Base-by-base conservation (phyloP, 2,113 vertebrate species). In the Irena cyanogastra region DNA sequence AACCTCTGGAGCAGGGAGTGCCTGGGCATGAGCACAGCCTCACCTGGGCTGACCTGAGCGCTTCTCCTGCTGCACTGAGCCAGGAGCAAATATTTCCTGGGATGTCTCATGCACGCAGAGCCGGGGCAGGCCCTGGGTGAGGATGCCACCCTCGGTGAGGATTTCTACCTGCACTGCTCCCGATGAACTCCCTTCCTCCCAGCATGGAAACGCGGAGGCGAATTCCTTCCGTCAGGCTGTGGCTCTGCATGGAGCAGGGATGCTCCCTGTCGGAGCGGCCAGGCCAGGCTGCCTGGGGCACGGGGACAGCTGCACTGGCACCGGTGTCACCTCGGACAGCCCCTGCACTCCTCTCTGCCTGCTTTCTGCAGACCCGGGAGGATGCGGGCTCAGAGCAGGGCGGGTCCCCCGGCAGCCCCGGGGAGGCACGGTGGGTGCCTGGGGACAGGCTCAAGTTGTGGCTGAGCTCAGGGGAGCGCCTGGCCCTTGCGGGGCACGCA, bases 161-260 rank as follows among this genome's bases (percentile, higher is more conserved):
- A 63, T 70, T 74, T 18, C 81, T 16, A 10, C 60, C 72, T 57
- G 77, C 64, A 39, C 54, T 6, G 1, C 5, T 83, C 66, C 72
- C 26, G 21, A 7, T 21, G 16, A 69, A 14, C 16, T 86, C 39
- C 37, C 16, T 54, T 56, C 63, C 53, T 33, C 8, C 59, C 53
- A 17, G 33, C 53, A 3, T 1, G 49, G 76, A 50, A 37, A 64
- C 20, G 7, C 0, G 1, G 66, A 59, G 27, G 47, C 19, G 18
- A 79, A 54, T 76, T 37, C 57, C 27, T 26, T 57, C 47, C 20
- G 0, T 0, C 56, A 37, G 70, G 11, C 30, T 5, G 65, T 4
- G 0, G 3, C 21, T 39, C 14, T 39, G 19, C 42, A 5, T 0
- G 42, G 83, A 83, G 75, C 86, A 83, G 79, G 35, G 49, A 76